Conservation (phyloP, 2,888 invertebrate species). For the Crossocerus cetratus region DNA sequence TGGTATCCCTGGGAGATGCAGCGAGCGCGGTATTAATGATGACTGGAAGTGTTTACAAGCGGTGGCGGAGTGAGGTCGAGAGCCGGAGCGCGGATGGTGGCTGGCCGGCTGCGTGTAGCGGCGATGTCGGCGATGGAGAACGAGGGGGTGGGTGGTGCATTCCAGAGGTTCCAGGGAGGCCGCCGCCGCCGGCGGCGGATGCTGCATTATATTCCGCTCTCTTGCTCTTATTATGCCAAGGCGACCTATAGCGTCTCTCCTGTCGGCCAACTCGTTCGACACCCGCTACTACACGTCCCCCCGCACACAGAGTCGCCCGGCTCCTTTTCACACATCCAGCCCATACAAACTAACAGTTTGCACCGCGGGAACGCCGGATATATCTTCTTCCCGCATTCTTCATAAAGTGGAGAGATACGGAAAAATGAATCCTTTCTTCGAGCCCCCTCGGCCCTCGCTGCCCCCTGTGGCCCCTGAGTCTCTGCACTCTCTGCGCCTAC, state of each 20-base stretch:
- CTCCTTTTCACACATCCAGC: too few relatives aligned
- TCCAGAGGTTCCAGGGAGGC: slow-evolving; percentile 66
- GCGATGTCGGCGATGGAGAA: not conserved
- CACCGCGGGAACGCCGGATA: too few relatives aligned
- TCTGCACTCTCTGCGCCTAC: too few relatives aligned
- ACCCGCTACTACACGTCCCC: too few relatives aligned
- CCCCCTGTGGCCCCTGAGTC: too few relatives aligned
- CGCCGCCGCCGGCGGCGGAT: slow-evolving; percentile 48
- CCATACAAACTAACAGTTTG: too few relatives aligned
- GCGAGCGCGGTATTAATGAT: slow-evolving; percentile 52
- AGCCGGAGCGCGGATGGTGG: slow-evolving; percentile 15
- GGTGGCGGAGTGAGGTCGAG: slow-evolving; percentile 7
- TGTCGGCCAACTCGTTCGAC: not conserved
- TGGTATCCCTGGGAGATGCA: not conserved
- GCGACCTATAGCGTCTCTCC: slow-evolving; percentile 34
- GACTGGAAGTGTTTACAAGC: slow-evolving; percentile 48
- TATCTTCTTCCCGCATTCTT: too few relatives aligned
- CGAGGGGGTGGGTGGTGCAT: slow-evolving; percentile 60
- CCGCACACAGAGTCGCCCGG: too few relatives aligned
- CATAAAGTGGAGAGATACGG: too few relatives aligned
- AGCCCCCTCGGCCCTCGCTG: too few relatives aligned
- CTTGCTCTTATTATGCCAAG: slow-evolving; percentile 62
- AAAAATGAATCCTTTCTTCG: too few relatives aligned
- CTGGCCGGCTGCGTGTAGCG: slow-evolving; percentile 8
- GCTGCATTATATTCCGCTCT: slow-evolving; percentile 61